These are phyloP conservation scores for Elgaria multicarinata DNA, from an alignment of 2,113 vertebrate species.

Conservation along the genomic window DNA sequence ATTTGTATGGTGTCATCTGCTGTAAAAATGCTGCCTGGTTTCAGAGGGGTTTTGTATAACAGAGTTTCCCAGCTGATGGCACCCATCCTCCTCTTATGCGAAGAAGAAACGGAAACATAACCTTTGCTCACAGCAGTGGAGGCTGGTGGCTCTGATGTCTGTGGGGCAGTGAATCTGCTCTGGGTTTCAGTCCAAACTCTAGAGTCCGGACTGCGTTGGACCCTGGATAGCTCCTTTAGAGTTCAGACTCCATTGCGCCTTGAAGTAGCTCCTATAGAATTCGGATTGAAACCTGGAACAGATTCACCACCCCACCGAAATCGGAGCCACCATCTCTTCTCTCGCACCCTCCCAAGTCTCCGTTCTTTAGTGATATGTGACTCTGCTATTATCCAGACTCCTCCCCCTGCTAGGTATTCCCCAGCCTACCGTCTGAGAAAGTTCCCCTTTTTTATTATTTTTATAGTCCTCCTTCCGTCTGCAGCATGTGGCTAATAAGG, in stretches of 20 bases:
- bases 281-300: too few species aligned
- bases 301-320: too few species aligned
- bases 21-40: neutral
- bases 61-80: neutral
- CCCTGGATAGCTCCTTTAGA: too few species aligned
- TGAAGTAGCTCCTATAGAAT: too few species aligned
- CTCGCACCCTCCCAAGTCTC: constrained; percentile 23
- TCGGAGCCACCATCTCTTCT: neutral
- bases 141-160: too few species aligned
- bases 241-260: too few species aligned
- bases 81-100: constrained; percentile 41
- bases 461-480: constrained; percentile 48
- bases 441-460: constrained; percentile 51
- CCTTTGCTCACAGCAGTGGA: neutral
- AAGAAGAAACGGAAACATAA: constrained; percentile 57
- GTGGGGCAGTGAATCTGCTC: too few species aligned
- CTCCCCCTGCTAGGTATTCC: constrained; percentile 24
- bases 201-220: too few species aligned
- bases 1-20: neutral
- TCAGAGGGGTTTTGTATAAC: neutral
- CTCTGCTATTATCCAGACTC: constrained; percentile 41
- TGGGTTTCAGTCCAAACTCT: too few species aligned
- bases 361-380: neutral
- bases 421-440: constrained; percentile 55
- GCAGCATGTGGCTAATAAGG: constrained; percentile 53